A percentile compares a stretch with the other conserved stretches of the same genome.
phyloP scores from a whole-genome alignment of 2,113 vertebrate genomes.

The Myrmecobius fasciatus region DNA sequence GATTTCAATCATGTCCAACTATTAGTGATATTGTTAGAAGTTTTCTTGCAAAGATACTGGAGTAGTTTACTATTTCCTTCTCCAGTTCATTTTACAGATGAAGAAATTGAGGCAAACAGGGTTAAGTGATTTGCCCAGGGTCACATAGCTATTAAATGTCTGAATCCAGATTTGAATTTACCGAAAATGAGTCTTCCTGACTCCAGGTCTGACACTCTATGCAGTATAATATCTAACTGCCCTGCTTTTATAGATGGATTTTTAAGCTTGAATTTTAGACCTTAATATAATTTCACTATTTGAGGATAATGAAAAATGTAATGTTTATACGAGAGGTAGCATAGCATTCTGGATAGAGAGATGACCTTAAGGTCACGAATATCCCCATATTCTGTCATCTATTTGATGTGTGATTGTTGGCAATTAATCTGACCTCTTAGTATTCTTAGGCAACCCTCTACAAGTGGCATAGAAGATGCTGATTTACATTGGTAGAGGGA shows the following conservation, averaged over 20 bases:
- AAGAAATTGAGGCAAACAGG: neutral
- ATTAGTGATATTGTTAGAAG: neutral
- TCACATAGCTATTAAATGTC: neutral
- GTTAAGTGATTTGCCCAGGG: neutral
- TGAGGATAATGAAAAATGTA: slow-evolving; percentile 44
- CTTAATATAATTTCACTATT: slow-evolving; percentile 49
- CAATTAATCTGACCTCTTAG: neutral
- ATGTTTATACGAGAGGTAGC: neutral
- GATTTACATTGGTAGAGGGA: neutral
- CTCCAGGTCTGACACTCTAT: neutral
- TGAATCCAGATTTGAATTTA: neutral
- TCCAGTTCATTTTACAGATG: neutral
- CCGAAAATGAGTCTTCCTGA: neutral
- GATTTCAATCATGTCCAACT: neutral
- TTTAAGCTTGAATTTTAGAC: slow-evolving; percentile 56
- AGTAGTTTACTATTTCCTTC: neutral
- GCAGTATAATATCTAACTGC: neutral
- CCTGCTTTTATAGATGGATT: neutral
- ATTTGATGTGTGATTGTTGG: neutral
- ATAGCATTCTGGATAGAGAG: neutral
- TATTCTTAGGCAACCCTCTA: neutral
- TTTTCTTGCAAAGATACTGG: neutral
- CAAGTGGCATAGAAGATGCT: neutral
- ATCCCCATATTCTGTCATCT: neutral
- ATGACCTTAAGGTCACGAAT: neutral